Percentiles rank a stretch among this genome's conserved stretches.
Evolutionary conservation across 2,797 vertebrate genomes (phyloP).

Genomic region (Meda fulgida): DNA sequence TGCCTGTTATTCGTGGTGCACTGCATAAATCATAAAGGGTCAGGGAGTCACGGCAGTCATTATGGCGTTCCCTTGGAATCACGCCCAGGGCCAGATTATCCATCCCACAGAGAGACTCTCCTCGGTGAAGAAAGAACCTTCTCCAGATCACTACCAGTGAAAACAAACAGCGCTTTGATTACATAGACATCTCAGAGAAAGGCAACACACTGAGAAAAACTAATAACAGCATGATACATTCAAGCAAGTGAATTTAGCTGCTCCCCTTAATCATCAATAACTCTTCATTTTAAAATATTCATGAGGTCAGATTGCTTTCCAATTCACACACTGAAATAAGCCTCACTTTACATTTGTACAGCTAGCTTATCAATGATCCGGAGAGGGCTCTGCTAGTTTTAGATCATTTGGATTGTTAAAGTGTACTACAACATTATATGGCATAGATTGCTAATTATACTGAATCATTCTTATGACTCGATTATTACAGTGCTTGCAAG

Average conservation of each 20-base stretch:
- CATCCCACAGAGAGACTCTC: constrained; percentile 69
- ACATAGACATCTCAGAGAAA: constrained; percentile 50
- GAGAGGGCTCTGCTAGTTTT: background rate
- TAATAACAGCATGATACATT: constrained; percentile 45
- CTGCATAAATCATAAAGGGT: constrained; percentile 71
- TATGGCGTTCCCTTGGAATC: constrained; percentile 76
- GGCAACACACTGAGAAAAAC: constrained; percentile 48
- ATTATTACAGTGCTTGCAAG: background rate
- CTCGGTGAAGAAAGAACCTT: constrained; percentile 65
- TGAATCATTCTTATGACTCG: background rate
- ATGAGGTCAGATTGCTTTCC: constrained; percentile 55
- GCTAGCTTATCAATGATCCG: background rate
- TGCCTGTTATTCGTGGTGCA: constrained; percentile 67
- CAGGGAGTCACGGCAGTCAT: constrained; percentile 74
- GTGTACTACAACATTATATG: background rate
- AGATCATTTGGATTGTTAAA: constrained; percentile 8
- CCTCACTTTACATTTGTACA: background rate
- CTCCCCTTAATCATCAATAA: constrained; percentile 43
- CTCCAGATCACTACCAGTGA: constrained; percentile 41
- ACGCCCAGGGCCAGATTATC: constrained; percentile 76
- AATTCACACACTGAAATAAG: constrained; percentile 41
- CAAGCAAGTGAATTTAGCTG: constrained; percentile 43
- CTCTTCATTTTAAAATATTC: constrained; percentile 50
- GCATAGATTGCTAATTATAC: constrained; percentile 9
- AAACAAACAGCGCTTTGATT: constrained; percentile 52